Conservation (phyloP, 1,140 invertebrate genomes). For the Tetramorium alpestre region DNA sequence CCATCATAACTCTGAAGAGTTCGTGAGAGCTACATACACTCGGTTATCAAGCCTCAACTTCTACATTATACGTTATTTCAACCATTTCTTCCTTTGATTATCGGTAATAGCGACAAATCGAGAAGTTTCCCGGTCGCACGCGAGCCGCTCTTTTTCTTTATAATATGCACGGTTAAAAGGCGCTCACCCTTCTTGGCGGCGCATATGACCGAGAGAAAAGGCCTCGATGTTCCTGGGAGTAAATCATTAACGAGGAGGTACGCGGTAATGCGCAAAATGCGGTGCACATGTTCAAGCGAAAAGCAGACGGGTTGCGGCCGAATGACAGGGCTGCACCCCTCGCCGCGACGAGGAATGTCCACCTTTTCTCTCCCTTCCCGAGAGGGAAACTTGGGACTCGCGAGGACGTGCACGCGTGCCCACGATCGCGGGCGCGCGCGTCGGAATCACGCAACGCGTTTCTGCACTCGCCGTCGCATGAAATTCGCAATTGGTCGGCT, state of each 20-base stretch:
- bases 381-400: slow-evolving; percentile 51
- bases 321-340: slow-evolving; percentile 73
- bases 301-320: slow-evolving; percentile 43
- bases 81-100: background rate
- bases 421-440: background rate
- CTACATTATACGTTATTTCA: background rate
- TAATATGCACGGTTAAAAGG: slow-evolving; percentile 28
- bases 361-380: slow-evolving; percentile 54
- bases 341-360: slow-evolving; percentile 52
- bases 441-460: slow-evolving; percentile 69
- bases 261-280: slow-evolving; percentile 32
- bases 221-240: background rate
- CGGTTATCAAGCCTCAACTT: background rate
- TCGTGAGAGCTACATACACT: background rate
- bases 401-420: slow-evolving; percentile 36
- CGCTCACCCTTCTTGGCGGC: background rate
- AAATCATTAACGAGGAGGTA: slow-evolving; percentile 64
- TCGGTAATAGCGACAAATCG: slow-evolving; percentile 23
- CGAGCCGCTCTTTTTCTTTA: background rate
- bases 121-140: slow-evolving; percentile 14
- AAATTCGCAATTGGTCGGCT: slow-evolving; percentile 77
- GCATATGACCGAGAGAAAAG: background rate
- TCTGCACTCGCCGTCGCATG: slow-evolving; percentile 59
- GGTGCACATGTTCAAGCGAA: slow-evolving; percentile 44
- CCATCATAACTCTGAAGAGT: background rate